Percentiles rank a stretch among this genome's conserved stretches.
Evolutionary conservation across 2,888 invertebrate genomes (phyloP).

Genomic region (Hypomecis atomaria): DNA sequence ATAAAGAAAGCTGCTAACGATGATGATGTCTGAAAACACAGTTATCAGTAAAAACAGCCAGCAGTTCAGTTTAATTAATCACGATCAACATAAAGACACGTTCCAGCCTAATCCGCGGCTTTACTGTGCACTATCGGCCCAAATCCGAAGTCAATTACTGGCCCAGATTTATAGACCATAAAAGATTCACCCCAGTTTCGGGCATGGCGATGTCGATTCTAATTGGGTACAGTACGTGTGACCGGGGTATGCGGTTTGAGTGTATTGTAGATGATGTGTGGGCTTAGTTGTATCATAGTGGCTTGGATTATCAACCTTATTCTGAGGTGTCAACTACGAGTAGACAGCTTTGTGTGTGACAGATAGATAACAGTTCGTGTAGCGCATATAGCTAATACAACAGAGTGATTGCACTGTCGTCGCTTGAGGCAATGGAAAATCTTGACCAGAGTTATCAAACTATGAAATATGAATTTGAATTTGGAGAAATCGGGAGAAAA

Average conservation of each 20-base stretch:
- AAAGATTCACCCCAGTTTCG: slow-evolving; percentile 30
- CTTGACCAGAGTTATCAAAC: too few species aligned
- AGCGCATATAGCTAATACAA: too few species aligned
- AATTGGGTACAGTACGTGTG: slow-evolving; percentile 28
- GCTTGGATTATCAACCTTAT: background rate
- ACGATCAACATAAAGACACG: slow-evolving; percentile 25
- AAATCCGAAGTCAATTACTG: slow-evolving; percentile 31
- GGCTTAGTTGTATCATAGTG: background rate
- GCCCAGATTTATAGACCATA: slow-evolving; percentile 31
- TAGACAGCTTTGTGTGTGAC: background rate
- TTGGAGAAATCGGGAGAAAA: too few species aligned
- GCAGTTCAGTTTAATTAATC: slow-evolving; percentile 11
- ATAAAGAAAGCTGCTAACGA: too few species aligned
- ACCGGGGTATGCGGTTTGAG: slow-evolving; percentile 6
- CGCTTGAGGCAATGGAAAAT: too few species aligned
- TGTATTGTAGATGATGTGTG: background rate
- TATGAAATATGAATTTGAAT: too few species aligned
- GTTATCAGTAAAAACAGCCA: too few species aligned
- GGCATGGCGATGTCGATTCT: slow-evolving; percentile 21
- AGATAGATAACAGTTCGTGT: too few species aligned
- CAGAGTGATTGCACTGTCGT: too few species aligned
- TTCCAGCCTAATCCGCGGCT: slow-evolving; percentile 18
- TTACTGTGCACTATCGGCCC: slow-evolving; percentile 25
- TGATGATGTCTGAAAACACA: too few species aligned
- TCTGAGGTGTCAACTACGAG: background rate